These are phyloP conservation scores for Hypothenemus hampei DNA, from an alignment of 1,140 invertebrate species.

Conservation along the genomic window DNA sequence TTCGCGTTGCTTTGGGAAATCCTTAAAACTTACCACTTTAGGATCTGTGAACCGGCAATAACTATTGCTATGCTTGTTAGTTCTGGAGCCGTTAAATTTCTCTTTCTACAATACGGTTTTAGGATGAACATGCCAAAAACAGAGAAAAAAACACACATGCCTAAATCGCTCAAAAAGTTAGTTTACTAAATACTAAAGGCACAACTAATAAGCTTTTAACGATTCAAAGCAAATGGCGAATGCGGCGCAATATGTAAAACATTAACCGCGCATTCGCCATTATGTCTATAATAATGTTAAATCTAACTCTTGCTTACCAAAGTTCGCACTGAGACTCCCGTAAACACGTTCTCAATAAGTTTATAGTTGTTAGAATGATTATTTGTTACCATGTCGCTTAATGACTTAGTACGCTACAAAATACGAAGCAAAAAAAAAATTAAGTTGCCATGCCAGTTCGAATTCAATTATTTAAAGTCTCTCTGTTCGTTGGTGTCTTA, in stretches of 20 bases:
- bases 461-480: too few species aligned
- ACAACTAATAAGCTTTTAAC: not conserved
- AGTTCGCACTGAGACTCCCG: constrained; percentile 53
- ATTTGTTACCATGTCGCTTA: constrained; percentile 36
- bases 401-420: constrained; percentile 42
- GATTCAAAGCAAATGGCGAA: too few species aligned
- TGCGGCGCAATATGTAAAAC: too few species aligned
- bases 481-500: too few species aligned
- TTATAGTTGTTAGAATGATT: constrained; percentile 39
- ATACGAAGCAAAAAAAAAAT: constrained; percentile 12
- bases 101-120: constrained; percentile 31
- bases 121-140: constrained; percentile 27
- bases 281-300: too few species aligned
- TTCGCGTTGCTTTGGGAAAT: too few species aligned
- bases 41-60: constrained; percentile 12
- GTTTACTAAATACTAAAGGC: not conserved
- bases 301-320: constrained; percentile 49
- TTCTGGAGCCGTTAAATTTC: constrained; percentile 23
- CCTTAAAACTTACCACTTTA: constrained; percentile 22
- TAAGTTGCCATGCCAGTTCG: not conserved
- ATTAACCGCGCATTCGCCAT: too few species aligned
- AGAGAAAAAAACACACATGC: constrained; percentile 17
- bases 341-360: constrained; percentile 47
- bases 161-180: not conserved
- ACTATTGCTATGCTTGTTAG: constrained; percentile 14